Evolutionary conservation across 2,888 invertebrate species (phyloP).

Genomic region (Mythimna pallens): DNA sequence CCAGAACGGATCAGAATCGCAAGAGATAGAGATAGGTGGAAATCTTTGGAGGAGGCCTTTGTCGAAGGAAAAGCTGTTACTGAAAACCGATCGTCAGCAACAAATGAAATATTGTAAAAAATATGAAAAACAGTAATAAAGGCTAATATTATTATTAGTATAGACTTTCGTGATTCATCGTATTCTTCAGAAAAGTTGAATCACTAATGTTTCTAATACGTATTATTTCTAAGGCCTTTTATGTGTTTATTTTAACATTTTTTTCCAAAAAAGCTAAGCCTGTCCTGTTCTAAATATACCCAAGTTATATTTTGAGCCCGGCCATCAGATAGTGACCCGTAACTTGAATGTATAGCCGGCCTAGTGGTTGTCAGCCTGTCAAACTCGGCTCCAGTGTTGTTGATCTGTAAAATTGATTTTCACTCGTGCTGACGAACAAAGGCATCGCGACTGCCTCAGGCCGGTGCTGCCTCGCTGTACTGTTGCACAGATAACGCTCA

Average conservation of each 20-base stretch:
- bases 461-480: slow-evolving; percentile 32
- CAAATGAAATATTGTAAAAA: too few relatives aligned
- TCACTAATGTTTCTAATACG: background rate
- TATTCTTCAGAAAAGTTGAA: background rate
- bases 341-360: slow-evolving; percentile 80
- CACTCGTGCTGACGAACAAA: slow-evolving; percentile 76
- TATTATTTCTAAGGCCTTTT: background rate
- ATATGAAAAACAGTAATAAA: too few relatives aligned
- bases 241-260: background rate
- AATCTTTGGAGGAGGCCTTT: too few relatives aligned
- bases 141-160: too few relatives aligned
- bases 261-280: background rate
- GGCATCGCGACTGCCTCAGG: slow-evolving; percentile 51
- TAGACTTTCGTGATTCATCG: background rate
- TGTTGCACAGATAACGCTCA: slow-evolving; percentile 32
- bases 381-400: slow-evolving; percentile 71
- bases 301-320: slow-evolving; percentile 62
- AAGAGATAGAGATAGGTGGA: too few relatives aligned
- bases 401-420: slow-evolving; percentile 84
- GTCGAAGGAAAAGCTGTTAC: too few relatives aligned
- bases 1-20: too few relatives aligned
- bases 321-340: slow-evolving; percentile 70
- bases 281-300: slow-evolving; percentile 19
- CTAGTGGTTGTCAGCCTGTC: slow-evolving; percentile 72
- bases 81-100: too few relatives aligned